phyloP scores from a whole-genome alignment of 2,888 invertebrate genomes.

The Thereva nobilitata region DNA sequence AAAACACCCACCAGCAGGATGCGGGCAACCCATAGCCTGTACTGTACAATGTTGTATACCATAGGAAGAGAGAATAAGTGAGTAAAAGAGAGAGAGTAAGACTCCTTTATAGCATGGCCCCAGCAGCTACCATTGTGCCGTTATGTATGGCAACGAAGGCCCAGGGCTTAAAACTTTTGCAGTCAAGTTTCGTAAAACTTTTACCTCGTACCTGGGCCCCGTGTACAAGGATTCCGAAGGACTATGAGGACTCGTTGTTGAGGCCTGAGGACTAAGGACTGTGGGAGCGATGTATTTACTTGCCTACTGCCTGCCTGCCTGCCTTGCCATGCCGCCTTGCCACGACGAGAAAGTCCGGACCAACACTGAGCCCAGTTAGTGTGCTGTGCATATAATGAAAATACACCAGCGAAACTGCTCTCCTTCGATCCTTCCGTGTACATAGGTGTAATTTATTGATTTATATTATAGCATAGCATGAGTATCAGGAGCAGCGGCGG shows the following conservation, averaged over 20 bases:
- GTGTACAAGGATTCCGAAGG: too few relatives aligned
- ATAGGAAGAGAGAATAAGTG: too few relatives aligned
- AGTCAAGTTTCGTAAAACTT: slow-evolving; percentile 23
- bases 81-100: too few relatives aligned
- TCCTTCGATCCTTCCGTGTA: slow-evolving; percentile 26
- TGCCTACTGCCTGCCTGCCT: background rate
- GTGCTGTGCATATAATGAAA: slow-evolving; percentile 31
- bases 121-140: slow-evolving; percentile 2
- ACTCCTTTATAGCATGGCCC: too few relatives aligned
- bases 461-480: slow-evolving; percentile 19
- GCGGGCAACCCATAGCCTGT: slow-evolving; percentile 13
- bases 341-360: slow-evolving; percentile 7
- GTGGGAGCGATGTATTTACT: slow-evolving; percentile 21
- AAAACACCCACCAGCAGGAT: slow-evolving; percentile 27
- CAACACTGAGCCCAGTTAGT: slow-evolving; percentile 28
- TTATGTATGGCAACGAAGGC: slow-evolving; percentile 18
- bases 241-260: too few relatives aligned
- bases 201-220: slow-evolving; percentile 16
- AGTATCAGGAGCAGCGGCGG: slow-evolving; percentile 8
- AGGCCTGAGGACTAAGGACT: background rate
- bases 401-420: slow-evolving; percentile 7
- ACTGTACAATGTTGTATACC: slow-evolving; percentile 6
- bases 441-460: slow-evolving; percentile 37
- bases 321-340: too few relatives aligned
- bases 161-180: slow-evolving; percentile 34